Base-by-base conservation (phyloP, 2,888 invertebrate species). In the Alentia gelatinosa region DNA sequence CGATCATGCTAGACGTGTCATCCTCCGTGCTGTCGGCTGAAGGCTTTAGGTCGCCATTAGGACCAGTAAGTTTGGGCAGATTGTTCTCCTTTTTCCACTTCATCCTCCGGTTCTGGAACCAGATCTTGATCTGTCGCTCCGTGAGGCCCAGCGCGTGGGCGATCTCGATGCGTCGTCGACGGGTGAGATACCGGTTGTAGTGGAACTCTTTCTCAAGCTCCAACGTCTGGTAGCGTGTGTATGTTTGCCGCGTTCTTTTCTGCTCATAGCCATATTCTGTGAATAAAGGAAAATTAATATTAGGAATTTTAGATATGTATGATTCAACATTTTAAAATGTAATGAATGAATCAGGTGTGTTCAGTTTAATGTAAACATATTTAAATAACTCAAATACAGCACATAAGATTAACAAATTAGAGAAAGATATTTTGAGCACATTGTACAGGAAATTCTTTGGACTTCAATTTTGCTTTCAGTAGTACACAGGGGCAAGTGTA, bases 141-240 rank as follows among this genome's bases (percentile, higher is more conserved):
- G 99, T 98, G 96, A 99, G 97, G 96, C 98, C 98, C 94, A 99
- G 97, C 95, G 98, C 98, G 97, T 99, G 99, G 94, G 99, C 99
- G 95, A 99, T 99, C 97, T 99, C 99, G 96, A 99, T 98, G 96
- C 99, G 97, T 97, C 99, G 97, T 97, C 99, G 97, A 96, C 99
- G 97, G 96, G 99, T 99, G 97, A 99, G 97, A 97, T 99, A 99
- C 96, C 98, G 98, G 97, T 99, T 99, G 97, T 98, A 99, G 97
- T 99, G 99, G 97, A 99, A 99, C 97, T 99, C 99, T 96, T 99
- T 99, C 97, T 99, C 99, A 97, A 99, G 97, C 97, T 99, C 99
- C 96, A 99, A 97, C 91, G 99, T 99, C 97, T 99, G 99, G 97
- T 98, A 98, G 96, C 99, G 97, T 94, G 99, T 99, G 97, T 99